These are phyloP conservation scores for Ginglymostoma cirratum DNA, from an alignment of 2,113 vertebrate genomes.

Conservation along the genomic window DNA sequence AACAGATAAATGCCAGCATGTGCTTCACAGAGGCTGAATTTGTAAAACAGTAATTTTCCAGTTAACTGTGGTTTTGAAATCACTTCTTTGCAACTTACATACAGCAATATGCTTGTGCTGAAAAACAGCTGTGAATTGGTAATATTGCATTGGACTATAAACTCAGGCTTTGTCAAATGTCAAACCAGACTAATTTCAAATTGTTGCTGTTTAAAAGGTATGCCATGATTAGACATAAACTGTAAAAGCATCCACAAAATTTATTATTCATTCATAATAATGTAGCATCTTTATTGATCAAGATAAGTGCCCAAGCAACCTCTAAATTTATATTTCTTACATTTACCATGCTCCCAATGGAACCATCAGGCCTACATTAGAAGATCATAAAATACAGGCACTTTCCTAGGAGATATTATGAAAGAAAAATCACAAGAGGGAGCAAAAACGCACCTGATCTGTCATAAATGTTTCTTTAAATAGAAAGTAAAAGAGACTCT, in stretches of 20 bases:
- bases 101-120: background rate
- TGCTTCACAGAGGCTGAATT: background rate
- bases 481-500: background rate
- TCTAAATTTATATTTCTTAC: slow-evolving; percentile 32
- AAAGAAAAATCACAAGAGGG: background rate
- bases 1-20: background rate
- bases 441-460: background rate
- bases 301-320: slow-evolving; percentile 1
- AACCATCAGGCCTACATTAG: slow-evolving; percentile 1
- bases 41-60: background rate
- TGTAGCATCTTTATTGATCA: slow-evolving; percentile 31
- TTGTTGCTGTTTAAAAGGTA: slow-evolving; percentile 8
- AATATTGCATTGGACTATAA: background rate
- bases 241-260: background rate
- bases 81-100: background rate
- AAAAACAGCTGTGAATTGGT: background rate
- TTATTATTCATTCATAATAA: slow-evolving; percentile 27
- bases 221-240: background rate
- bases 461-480: background rate
- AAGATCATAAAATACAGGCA: slow-evolving; percentile 5
- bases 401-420: background rate
- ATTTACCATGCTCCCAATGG: background rate
- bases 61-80: background rate
- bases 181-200: slow-evolving; percentile 16
- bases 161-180: background rate